These are phyloP conservation scores for Macrochelys suwanniensis DNA, from an alignment of 2,797 vertebrate genomes.

Conservation along the genomic window DNA sequence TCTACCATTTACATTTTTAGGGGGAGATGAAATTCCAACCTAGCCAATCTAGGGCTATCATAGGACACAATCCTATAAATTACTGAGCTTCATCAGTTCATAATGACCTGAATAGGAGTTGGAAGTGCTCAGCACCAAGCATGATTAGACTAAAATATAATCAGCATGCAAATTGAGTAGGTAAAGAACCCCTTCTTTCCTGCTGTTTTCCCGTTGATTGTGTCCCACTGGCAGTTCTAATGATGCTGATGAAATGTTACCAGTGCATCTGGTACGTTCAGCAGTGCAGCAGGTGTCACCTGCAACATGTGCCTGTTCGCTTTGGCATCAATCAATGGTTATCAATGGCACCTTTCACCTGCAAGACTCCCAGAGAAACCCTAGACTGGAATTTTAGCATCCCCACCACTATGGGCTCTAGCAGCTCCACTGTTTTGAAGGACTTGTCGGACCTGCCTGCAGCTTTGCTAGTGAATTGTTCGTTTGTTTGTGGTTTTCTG, in stretches of 20 bases:
- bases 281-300: slow-evolving; percentile 36
- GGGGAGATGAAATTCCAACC: not conserved
- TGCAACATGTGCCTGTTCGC: accelerated
- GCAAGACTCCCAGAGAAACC: slow-evolving; percentile 27
- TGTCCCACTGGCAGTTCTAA: not conserved
- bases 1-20: no score
- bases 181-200: not conserved
- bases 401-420: not conserved
- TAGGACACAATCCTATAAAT: accelerated
- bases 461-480: slow-evolving; percentile 1
- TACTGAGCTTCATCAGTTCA: not conserved
- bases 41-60: accelerated
- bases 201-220: not conserved
- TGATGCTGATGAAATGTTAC: not conserved
- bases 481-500: slow-evolving; percentile 34
- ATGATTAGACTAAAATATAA: not conserved
- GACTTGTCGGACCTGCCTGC: slow-evolving; percentile 48
- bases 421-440: not conserved
- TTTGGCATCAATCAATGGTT: not conserved
- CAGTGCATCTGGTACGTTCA: slow-evolving; percentile 28
- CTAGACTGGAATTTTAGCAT: slow-evolving; percentile 22
- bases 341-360: slow-evolving; percentile 57
- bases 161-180: not conserved
- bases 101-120: not conserved
- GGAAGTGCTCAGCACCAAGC: slow-evolving; percentile 25